Base-by-base conservation (phyloP, 2,113 vertebrate species). In the Amia ocellicauda region DNA sequence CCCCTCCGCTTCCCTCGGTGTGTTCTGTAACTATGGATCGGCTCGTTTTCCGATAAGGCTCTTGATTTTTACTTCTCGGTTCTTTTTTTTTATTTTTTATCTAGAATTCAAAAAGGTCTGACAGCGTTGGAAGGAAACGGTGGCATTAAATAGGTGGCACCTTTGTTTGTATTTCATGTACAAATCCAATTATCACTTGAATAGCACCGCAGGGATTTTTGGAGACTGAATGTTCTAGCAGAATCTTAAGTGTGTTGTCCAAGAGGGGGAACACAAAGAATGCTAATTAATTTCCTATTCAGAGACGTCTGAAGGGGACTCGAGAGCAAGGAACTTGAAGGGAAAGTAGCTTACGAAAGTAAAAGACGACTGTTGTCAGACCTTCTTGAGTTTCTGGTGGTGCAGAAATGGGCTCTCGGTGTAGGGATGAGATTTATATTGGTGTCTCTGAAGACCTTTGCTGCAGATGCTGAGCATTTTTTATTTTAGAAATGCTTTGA, bases 241-340 rank as follows among this genome's bases (percentile, higher is more conserved):
- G 53, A 41, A 9, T 31, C 20, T 61, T 31, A 50, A 51, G 67
- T 7, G 17, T 55, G 40, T 27, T 28, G 45, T 43, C 43, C 45
- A 59, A 28, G 49, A 58, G 52, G 3, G 22, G 29, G 8, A 14
- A 13, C 16, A 19, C 45, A 31, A 59, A 45, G 31, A 28, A 19
- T 4, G 13, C 14, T 41, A 63, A 27, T 45, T 60, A 45, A 60
- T 42, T 22, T 13, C 36, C 42, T 55, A 63, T 68, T 70, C 58
- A 62, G 42, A 54, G 31, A 27, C 9, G 17, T 22, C 27, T 56
- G 52, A 68, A 62, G 65, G 17, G 49, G 28, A 28, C 62, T 71
- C 53, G 64, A 36, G 27, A 24, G 52, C 41, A 16, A 40, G 17
- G 40, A 47, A 24, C 5, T 13, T 24, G 26, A 58, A 65, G 49